These are phyloP conservation scores for Pristionchus maxplancki DNA, from an alignment of 2,888 invertebrate genomes.

Conservation along the genomic window DNA sequence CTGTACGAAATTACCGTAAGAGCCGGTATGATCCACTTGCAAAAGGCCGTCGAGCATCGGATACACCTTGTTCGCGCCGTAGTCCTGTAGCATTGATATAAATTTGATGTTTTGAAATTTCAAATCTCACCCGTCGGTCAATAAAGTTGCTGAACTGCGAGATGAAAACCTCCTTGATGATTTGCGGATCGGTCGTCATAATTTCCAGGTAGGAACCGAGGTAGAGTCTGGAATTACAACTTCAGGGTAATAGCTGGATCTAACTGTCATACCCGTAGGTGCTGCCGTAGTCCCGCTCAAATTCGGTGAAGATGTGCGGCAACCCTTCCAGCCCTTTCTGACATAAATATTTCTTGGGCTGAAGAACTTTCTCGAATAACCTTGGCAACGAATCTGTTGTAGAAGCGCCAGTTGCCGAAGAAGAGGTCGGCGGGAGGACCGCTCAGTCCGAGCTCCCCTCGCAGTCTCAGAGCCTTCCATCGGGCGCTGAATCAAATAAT, in stretches of 20 bases:
- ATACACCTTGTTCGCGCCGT: slow-evolving; percentile 36
- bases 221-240: slow-evolving; percentile 55
- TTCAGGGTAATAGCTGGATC: neutral
- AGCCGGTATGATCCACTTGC: slow-evolving; percentile 52
- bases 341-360: neutral
- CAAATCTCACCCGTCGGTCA: slow-evolving; percentile 58
- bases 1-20: too few relatives aligned
- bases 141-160: slow-evolving; percentile 70
- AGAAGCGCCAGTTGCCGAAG: neutral
- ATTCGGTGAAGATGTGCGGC: neutral
- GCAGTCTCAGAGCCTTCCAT: neutral
- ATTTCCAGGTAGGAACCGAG: slow-evolving; percentile 62
- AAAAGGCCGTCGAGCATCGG: slow-evolving; percentile 48
- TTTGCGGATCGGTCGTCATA: slow-evolving; percentile 61
- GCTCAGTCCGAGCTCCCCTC: neutral
- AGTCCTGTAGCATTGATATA: too few relatives aligned
- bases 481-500: neutral
- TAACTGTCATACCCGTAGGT: neutral
- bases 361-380: neutral
- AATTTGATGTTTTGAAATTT: slow-evolving; percentile 20
- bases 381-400: neutral
- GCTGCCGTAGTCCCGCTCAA: neutral
- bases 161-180: slow-evolving; percentile 69
- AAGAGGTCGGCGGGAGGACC: neutral
- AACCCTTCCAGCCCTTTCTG: neutral